Evolutionary conservation across 2,797 vertebrate genomes (phyloP).

Genomic region (Chromobotia macracanthus): DNA sequence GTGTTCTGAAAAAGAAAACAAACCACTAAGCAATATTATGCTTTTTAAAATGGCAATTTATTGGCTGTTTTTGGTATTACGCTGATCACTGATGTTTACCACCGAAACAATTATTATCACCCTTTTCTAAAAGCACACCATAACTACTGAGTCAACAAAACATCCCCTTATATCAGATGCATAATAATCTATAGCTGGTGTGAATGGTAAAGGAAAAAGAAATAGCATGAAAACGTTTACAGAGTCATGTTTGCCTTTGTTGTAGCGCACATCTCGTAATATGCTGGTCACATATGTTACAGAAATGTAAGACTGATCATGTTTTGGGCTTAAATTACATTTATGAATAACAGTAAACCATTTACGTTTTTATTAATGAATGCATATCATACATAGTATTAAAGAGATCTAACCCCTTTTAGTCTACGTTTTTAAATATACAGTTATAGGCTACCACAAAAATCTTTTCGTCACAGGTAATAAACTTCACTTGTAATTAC

Average conservation of each 20-base stretch:
- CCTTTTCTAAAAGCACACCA: background rate
- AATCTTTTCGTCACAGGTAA: background rate
- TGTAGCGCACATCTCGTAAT: background rate
- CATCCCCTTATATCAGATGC: background rate
- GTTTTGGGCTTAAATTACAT: background rate
- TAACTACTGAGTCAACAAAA: background rate
- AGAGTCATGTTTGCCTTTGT: background rate
- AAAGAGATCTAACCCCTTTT: no score
- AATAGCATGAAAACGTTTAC: background rate
- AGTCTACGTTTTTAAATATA: no score
- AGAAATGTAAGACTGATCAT: background rate
- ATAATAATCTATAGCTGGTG: background rate
- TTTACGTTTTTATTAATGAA: no score
- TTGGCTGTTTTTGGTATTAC: background rate
- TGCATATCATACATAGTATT: no score
- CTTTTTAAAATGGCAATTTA: background rate
- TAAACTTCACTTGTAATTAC: background rate
- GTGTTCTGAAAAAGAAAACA: no score
- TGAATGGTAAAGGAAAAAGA: background rate
- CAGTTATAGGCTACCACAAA: background rate
- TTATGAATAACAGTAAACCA: no score
- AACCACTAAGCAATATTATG: background rate
- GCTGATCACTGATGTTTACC: background rate
- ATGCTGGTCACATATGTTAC: background rate
- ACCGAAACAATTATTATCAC: background rate